phyloP scores from a whole-genome alignment of 1,140 invertebrate genomes.

The Wiebesia pumilae region DNA sequence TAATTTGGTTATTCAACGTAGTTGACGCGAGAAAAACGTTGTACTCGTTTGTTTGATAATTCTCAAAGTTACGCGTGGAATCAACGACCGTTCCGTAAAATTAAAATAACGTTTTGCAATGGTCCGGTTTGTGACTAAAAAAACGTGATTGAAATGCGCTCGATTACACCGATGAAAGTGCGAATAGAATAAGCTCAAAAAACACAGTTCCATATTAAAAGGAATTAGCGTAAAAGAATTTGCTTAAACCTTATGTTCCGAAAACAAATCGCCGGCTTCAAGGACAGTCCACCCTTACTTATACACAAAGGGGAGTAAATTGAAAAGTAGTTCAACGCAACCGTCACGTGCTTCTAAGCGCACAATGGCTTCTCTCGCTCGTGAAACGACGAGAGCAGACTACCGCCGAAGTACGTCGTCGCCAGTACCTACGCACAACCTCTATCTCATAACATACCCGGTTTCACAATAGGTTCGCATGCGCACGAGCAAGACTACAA shows the following conservation, averaged over 20 bases:
- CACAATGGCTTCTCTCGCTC: constrained; percentile 26
- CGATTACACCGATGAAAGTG: not conserved
- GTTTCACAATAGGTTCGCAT: constrained; percentile 33
- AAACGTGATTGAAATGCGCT: not conserved
- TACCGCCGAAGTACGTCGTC: not conserved
- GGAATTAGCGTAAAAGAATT: not conserved
- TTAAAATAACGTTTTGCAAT: not conserved
- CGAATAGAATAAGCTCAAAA: not conserved
- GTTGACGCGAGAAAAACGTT: too few relatives aligned
- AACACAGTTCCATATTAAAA: not conserved
- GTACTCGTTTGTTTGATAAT: too few relatives aligned
- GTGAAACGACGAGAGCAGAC: constrained; percentile 12
- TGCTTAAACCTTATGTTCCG: not conserved
- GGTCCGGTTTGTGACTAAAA: not conserved
- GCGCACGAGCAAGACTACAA: constrained; percentile 39
- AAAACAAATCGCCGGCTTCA: not conserved
- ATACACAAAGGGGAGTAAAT: not conserved
- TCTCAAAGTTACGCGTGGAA: too few relatives aligned
- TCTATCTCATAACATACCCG: constrained; percentile 24
- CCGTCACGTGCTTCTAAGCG: not conserved
- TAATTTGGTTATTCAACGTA: too few relatives aligned
- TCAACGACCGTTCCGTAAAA: not conserved
- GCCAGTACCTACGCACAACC: not conserved
- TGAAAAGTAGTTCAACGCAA: constrained; percentile 18
- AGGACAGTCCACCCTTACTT: not conserved